Evolutionary conservation across 2,888 invertebrate species (phyloP), one percentile per base, ranked within the genome.

Genomic region (Actias luna): DNA sequence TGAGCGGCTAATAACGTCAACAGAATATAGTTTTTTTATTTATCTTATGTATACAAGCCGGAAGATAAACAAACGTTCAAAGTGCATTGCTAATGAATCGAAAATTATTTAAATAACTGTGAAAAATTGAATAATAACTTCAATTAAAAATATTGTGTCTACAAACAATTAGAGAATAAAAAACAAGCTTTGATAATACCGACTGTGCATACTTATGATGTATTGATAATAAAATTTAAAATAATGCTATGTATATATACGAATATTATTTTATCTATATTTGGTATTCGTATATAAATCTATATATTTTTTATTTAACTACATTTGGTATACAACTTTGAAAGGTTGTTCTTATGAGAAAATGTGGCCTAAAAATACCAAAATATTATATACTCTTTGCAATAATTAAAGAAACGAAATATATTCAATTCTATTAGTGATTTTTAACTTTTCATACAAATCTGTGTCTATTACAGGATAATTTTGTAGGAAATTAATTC

Each of bases 21-120:
- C 46, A 46, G 22, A 7, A 2, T 46, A 46, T 46, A 46, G 12
- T 46, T 22, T 46, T n/a, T 46, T 46, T 55, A 55, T 55, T 29
- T 55, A 62, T 69, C 14, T 3, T 55, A 29, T 27, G 8, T 55
- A 55, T 55, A 55, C 27, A 55, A 55, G 2, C 27, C 29, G 55
- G 55, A 55, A 55, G n/a, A 55, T 29, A 55, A 55, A 55, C 29
- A 55, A 29, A 29, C 8, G 55, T 27, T 55, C 29, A 55, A 55
- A 55, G 55, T 55, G 29, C 55, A 55, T 27, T 29, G 16, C n/a
- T 55, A 55, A 55, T 29, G 55, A 55, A 29, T 29, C 55, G 16
- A 29, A 55, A 55, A 55, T 55, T 27, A 55, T 29, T 12, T n/a
- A 55, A 55, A 29, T 8, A 55, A 29, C 55, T 27, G 29, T 55